Evolutionary conservation across 2,113 vertebrate genomes (phyloP).

Genomic region (Ailuropoda melanoleuca): DNA sequence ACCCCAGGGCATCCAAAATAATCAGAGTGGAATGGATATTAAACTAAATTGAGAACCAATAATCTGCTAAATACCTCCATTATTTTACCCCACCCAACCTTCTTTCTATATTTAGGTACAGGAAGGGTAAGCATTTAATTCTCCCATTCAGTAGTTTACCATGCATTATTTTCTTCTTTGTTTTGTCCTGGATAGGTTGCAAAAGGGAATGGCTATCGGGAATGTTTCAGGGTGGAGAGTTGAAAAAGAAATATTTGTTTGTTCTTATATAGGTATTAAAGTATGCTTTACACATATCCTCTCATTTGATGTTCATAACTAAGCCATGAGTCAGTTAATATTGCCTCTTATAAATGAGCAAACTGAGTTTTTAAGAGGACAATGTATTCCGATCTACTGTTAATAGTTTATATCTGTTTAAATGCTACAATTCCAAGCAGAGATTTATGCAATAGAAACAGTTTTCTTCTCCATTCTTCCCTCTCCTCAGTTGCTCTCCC

Average conservation of each 20-base stretch:
- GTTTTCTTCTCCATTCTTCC: background rate
- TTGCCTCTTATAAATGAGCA: background rate
- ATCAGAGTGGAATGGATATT: slow-evolving; percentile 42
- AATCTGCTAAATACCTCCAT: slow-evolving; percentile 23
- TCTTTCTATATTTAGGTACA: background rate
- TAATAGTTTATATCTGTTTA: background rate
- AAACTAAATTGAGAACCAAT: slow-evolving; percentile 52
- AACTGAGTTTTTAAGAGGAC: background rate
- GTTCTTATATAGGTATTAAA: background rate
- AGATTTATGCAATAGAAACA: background rate
- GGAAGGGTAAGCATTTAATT: background rate
- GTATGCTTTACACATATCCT: background rate
- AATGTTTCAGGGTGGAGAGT: background rate
- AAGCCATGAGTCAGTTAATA: background rate
- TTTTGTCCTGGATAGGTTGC: background rate
- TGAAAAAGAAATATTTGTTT: background rate
- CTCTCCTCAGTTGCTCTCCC: background rate
- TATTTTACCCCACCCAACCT: background rate
- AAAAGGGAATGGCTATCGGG: background rate
- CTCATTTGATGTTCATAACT: background rate
- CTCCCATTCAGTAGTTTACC: background rate
- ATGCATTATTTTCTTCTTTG: background rate
- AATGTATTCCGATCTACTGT: background rate
- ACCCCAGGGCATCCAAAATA: slow-evolving; percentile 13
- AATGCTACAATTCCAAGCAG: background rate